Evolutionary conservation across 2,797 vertebrate species (phyloP).

Genomic region (Girardinus metallicus): DNA sequence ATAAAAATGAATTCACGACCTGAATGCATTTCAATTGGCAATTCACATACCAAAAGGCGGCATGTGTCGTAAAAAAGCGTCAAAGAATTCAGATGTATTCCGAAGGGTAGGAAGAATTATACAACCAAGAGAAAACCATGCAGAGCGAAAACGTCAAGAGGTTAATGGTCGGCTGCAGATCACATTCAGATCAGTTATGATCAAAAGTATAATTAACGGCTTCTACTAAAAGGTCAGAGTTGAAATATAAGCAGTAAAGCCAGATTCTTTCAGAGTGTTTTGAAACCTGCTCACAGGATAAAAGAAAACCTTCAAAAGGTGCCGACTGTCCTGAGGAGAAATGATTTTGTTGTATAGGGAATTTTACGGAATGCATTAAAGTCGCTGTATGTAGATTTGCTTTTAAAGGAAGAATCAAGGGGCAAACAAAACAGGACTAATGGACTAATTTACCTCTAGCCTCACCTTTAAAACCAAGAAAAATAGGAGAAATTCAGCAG

Average conservation of each 20-base stretch:
- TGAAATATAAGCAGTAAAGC: constrained; percentile 36
- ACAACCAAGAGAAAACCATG: constrained; percentile 6
- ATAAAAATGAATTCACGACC: background rate
- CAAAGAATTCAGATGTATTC: background rate
- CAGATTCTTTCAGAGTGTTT: constrained; percentile 69
- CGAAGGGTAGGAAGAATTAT: constrained; percentile 1
- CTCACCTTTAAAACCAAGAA: constrained; percentile 53
- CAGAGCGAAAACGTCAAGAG: constrained; percentile 11
- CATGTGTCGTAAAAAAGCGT: background rate
- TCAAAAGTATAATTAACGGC: constrained; percentile 17
- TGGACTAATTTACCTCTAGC: constrained; percentile 47
- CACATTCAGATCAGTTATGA: constrained; percentile 25
- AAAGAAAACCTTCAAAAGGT: constrained; percentile 88
- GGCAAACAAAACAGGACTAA: constrained; percentile 31
- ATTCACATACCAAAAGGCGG: background rate
- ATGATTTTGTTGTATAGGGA: constrained; percentile 74
- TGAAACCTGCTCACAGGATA: constrained; percentile 83
- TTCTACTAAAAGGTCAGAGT: constrained; percentile 31
- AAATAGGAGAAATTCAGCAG: constrained; percentile 43
- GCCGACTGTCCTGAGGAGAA: constrained; percentile 76
- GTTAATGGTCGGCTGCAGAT: constrained; percentile 22
- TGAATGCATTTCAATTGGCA: background rate
- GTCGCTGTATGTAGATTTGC: constrained; percentile 86
- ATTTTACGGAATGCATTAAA: constrained; percentile 88
- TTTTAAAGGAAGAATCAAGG: constrained; percentile 72